These are phyloP conservation scores for Littorina saxatilis DNA, from an alignment of 1,140 invertebrate species.

Conservation along the genomic window DNA sequence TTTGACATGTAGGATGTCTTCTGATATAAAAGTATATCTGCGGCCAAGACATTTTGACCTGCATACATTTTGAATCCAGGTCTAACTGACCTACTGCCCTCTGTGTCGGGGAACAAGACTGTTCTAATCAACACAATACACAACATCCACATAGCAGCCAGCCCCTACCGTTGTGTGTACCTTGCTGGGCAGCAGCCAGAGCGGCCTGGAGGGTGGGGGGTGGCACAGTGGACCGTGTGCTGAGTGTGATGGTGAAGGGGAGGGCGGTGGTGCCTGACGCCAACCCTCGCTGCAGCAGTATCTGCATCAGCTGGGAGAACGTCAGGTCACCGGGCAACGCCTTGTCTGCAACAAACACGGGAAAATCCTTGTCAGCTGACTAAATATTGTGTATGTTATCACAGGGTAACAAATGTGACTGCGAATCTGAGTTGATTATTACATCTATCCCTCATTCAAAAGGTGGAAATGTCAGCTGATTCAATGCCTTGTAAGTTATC, in stretches of 20 bases:
- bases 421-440: neutral
- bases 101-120: too few relatives aligned
- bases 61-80: too few relatives aligned
- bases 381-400: neutral
- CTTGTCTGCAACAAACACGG: slow-evolving; percentile 61
- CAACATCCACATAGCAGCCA: too few relatives aligned
- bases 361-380: neutral
- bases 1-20: too few relatives aligned
- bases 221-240: slow-evolving; percentile 27
- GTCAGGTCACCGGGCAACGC: slow-evolving; percentile 79
- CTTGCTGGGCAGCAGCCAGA: slow-evolving; percentile 12
- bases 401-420: neutral
- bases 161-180: too few relatives aligned
- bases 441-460: neutral
- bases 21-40: too few relatives aligned
- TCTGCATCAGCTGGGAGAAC: slow-evolving; percentile 80
- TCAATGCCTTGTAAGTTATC: neutral
- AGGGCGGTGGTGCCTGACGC: slow-evolving; percentile 78
- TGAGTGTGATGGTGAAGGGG: slow-evolving; percentile 68
- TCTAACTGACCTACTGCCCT: too few relatives aligned
- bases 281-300: slow-evolving; percentile 78
- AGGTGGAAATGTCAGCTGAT: neutral
- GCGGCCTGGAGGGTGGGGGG: slow-evolving; percentile 4
- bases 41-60: too few relatives aligned
- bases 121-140: too few relatives aligned